A percentile compares a stretch with the other conserved stretches of the same genome.
Conservation (phyloP, 2,797 vertebrate genomes). For the Brachymystax lenok region DNA sequence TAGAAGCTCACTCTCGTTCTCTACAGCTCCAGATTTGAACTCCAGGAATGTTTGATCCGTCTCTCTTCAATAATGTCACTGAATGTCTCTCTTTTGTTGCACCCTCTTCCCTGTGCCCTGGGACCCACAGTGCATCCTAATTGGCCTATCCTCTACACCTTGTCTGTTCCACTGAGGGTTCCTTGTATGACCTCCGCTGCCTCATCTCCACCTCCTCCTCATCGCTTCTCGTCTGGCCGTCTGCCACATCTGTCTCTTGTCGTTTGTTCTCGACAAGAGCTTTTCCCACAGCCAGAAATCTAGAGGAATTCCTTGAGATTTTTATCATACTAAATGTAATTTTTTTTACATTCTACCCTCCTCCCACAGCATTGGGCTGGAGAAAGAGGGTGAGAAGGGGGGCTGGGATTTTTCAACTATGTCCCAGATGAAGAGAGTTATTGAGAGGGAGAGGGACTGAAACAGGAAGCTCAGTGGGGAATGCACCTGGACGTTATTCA, state of each 20-base stretch:
- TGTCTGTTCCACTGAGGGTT: conserved; percentile 42
- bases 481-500: conserved; percentile 21
- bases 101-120: conserved; percentile 31
- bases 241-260: conserved; percentile 68
- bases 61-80: conserved; percentile 42
- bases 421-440: conserved; percentile 31
- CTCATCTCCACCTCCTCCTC: conserved; percentile 6
- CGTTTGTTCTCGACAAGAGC: conserved; percentile 47
- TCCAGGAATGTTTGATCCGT: conserved; percentile 13
- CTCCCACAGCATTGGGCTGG: conserved; percentile 24
- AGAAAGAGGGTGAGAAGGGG: not conserved
- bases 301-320: conserved; percentile 56
- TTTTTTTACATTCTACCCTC: conserved; percentile 5
- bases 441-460: conserved; percentile 23
- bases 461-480: conserved; percentile 21
- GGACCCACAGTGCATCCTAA: conserved; percentile 48
- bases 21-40: conserved; percentile 26
- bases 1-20: conserved; percentile 10
- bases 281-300: conserved; percentile 58
- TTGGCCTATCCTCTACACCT: conserved; percentile 41
- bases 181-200: conserved; percentile 47
- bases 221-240: conserved; percentile 36
- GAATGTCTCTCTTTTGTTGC: conserved; percentile 38
- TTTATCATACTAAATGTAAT: conserved; percentile 49
- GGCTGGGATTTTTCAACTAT: not conserved